Base-by-base conservation (phyloP, 30 jellyfish, hydroid and myxozoan species). In the Hydractinia echinata region DNA sequence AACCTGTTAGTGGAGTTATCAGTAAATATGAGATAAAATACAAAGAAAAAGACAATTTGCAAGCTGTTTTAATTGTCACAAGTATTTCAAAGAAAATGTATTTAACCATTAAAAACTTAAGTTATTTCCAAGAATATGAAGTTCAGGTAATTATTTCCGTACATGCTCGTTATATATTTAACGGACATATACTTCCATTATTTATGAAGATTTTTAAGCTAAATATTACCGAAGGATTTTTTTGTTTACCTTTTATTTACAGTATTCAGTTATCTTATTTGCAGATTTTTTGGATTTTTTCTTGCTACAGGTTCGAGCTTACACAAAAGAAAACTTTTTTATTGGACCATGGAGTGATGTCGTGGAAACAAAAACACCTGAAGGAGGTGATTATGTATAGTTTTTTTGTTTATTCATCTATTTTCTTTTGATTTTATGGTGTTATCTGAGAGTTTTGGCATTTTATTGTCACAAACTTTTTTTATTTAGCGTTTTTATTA, bases 321-420 rank as follows among this genome's bases (percentile, higher is more conserved):
- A n/a, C 16, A 72, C 81, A 8, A 72, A 72, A 20, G 61, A 19
- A n/a, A 54, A 19, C 10, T 6, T 7, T n/a, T 20, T 20, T 21
- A 8, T 8, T 20, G 81, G 81, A 19, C 61, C 7, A 19, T 72
- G 81, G 81, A 49, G 61, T 72, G 69, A 72, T 9, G 30, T 54
- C 5, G 15, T 72, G 4, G 55, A 21, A 19, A 8, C 13, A 21
- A 49, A 9, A 19, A 72, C 81, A 20, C 15, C 4, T 3, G 81
- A 72, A 72, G 81, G 81, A 72, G 50, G 81, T 72, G 44, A 30
- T 8, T 72, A 44, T n/a, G n/a, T 30, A 20, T 21, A 21, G 81
- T 19, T 9, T 4, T 6, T 9, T 60, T 20, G 72, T 9, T 6
- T 72, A 19, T 51, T n/a, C 1, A 8, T 20, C 50, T 13, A 7